Evolutionary conservation across 2,797 vertebrate genomes (phyloP), one percentile per base, ranked within the genome.

Genomic region (Characodon lateralis): DNA sequence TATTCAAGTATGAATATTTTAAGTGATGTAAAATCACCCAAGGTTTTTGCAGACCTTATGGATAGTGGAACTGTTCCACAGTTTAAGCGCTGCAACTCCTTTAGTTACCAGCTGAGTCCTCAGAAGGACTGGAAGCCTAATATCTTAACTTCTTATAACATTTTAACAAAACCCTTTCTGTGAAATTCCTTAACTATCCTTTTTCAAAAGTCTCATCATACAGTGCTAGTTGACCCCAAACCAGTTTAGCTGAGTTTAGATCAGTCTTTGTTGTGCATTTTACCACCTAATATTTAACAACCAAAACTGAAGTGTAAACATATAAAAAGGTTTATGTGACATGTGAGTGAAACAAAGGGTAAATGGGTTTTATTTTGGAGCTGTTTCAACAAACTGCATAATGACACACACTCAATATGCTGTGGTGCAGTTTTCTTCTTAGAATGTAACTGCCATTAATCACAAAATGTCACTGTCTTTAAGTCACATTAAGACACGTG

Each of bases 211-310:
- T 53, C 4, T 22, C 1, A 5, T 53, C 51, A 53, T 51, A 16
- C 14, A 51, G 2, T 51, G 50, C 2, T 51, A 50, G 83, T 77
- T 73, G 58, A 88, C 84, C 78, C 66, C 83, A 75, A 59, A 55
- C 83, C 83, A 50, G 71, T 55, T 79, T 2, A 24, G 74, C 77
- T 77, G 61, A 56, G 59, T 86, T 76, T 65, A 80, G 77, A 48
- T 87, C 76, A 77, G 51, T 59, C 82, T 65, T 78, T 61, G 51
- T 79, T 80, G 58, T 26, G 50, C 5, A 39, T 39, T 66, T 66
- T 66, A 8, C 4, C 39, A 43, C 2, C n/a, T n/a, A 68, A 43
- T 68, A 79, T 90, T 89, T 85, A 88, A 77, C 71, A 74, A 77
- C 65, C 74, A 71, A 22, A 22, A 51, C 41, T 35, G 73, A 39